Conservation (phyloP, 1,140 invertebrate species). For the Heliconius hewitsoni region DNA sequence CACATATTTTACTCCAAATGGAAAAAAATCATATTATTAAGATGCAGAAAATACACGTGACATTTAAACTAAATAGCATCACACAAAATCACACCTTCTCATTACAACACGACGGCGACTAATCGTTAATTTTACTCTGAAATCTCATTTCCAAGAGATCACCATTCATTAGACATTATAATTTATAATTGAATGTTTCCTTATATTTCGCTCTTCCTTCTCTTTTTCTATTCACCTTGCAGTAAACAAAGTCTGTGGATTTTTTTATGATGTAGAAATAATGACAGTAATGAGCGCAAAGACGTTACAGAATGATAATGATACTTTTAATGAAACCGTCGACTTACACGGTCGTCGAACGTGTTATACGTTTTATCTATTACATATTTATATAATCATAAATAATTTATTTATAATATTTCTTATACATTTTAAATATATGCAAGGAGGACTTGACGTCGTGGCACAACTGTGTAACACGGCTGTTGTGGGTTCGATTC, state of each 20-base stretch:
- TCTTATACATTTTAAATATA: no score
- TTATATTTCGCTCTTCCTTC: not conserved
- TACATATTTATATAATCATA: not conserved
- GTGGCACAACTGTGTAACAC: no score
- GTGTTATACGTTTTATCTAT: not conserved
- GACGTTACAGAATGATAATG: not conserved
- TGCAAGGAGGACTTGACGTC: no score
- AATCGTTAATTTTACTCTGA: not conserved
- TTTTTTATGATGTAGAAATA: conserved; percentile 8
- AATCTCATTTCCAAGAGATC: not conserved
- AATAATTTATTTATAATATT: no score
- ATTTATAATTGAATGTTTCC: not conserved
- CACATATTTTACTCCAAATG: no score
- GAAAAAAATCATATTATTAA: no score
- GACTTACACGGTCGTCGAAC: not conserved
- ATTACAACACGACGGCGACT: no score
- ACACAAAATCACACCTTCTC: no score
- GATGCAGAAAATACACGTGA: no score
- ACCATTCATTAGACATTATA: not conserved
- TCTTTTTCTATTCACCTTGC: not conserved
- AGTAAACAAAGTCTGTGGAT: not conserved
- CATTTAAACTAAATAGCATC: no score
- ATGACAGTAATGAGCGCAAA: conserved; percentile 19
- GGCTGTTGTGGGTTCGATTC: no score
- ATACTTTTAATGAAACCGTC: not conserved